Conservation (phyloP, 2,113 vertebrate species). For the Xyrauchen texanus region DNA sequence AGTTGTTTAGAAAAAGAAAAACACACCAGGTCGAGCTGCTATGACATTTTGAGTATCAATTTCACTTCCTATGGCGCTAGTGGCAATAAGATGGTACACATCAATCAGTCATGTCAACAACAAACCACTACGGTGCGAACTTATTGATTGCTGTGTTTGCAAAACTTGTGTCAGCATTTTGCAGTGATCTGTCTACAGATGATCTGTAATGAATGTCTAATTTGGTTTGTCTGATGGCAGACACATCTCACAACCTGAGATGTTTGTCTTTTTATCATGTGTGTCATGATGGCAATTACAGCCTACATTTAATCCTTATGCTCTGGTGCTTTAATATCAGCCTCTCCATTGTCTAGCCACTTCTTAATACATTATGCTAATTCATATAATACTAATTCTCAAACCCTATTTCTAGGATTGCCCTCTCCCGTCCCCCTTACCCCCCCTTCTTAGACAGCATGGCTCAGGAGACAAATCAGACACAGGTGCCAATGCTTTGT, state of each 20-base stretch:
- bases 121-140: too few relatives aligned
- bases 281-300: too few relatives aligned
- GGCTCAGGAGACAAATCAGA: conserved; percentile 92
- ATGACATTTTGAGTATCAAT: too few relatives aligned
- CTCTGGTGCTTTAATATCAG: conserved; percentile 36
- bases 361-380: not conserved
- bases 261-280: too few relatives aligned
- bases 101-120: not conserved
- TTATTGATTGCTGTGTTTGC: not conserved
- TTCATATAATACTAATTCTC: conserved; percentile 54
- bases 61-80: not conserved
- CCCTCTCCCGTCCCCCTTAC: conserved; percentile 72
- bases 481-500: conserved; percentile 88
- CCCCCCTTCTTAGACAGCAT: conserved; percentile 74
- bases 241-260: too few relatives aligned
- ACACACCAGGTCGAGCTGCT: too few relatives aligned
- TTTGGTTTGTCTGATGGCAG: not conserved
- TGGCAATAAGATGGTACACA: not conserved
- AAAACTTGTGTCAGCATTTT: not conserved
- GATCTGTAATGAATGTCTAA: not conserved
- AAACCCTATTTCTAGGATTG: conserved; percentile 66
- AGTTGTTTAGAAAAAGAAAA: too few relatives aligned
- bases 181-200: not conserved
- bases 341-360: too few relatives aligned
- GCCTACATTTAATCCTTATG: not conserved